Conservation (phyloP, 2,888 invertebrate genomes). For the Drosophila mimetica region DNA sequence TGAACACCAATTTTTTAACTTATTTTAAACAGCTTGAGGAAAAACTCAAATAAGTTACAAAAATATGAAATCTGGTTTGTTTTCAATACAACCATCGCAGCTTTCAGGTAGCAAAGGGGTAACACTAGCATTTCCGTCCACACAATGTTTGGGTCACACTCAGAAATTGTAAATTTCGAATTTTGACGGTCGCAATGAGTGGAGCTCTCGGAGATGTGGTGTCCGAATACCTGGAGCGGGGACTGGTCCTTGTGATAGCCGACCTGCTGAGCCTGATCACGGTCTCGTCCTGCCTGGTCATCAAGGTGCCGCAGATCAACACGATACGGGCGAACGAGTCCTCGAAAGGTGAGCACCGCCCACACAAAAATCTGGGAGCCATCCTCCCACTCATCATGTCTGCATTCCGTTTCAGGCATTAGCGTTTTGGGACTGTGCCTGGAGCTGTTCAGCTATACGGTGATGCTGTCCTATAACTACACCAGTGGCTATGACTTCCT, state of each 20-base stretch:
- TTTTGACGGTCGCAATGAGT: constrained; percentile 28
- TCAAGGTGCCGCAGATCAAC: constrained; percentile 93
- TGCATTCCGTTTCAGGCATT: constrained; percentile 70
- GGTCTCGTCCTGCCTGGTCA: constrained; percentile 90
- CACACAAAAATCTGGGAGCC: background rate
- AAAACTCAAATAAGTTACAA: no score
- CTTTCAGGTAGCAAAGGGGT: background rate
- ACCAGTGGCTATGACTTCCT: constrained; percentile 89
- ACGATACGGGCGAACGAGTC: constrained; percentile 88
- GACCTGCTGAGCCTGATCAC: constrained; percentile 90
- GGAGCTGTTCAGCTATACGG: constrained; percentile 89
- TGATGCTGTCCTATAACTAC: constrained; percentile 92
- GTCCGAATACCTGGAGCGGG: constrained; percentile 79
- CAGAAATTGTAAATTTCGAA: constrained; percentile 14
- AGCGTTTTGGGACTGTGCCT: constrained; percentile 82
- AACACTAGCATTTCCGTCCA: constrained; percentile 3
- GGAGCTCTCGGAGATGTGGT: constrained; percentile 54
- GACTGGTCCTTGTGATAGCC: constrained; percentile 82
- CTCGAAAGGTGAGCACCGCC: constrained; percentile 87
- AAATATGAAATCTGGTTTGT: no score
- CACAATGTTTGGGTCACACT: constrained; percentile 16
- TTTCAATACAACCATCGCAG: no score
- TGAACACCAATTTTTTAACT: no score
- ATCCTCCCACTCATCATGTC: constrained; percentile 8
- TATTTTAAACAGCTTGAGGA: no score